Conservation (phyloP, 1,140 invertebrate genomes). For the Bombus impatiens region DNA sequence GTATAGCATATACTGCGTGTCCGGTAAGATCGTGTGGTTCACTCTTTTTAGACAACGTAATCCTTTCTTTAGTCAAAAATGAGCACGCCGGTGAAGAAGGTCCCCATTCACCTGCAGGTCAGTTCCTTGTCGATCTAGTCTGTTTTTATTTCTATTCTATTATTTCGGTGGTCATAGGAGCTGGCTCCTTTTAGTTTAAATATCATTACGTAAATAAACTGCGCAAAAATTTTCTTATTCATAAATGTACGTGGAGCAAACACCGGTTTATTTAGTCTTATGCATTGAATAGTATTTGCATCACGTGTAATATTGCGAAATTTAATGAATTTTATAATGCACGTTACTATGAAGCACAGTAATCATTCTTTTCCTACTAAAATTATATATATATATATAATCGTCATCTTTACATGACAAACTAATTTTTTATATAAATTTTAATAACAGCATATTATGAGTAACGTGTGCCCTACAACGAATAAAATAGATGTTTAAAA, state of each 20-base stretch:
- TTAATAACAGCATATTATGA: too few species aligned
- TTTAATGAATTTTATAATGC: not conserved
- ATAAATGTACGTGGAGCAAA: not conserved
- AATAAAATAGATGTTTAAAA: not conserved
- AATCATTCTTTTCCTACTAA: not conserved
- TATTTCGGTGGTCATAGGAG: not conserved
- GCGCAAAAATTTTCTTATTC: not conserved
- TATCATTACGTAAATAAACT: constrained; percentile 2
- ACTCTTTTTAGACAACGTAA: not conserved
- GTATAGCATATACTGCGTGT: not conserved
- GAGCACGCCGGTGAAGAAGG: constrained; percentile 92
- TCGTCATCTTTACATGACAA: too few species aligned
- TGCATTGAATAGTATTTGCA: not conserved
- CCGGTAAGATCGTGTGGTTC: not conserved
- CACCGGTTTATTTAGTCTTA: constrained; percentile 18
- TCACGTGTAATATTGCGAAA: not conserved
- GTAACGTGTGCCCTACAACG: too few species aligned
- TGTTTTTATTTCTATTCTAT: constrained; percentile 1
- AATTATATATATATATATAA: not conserved
- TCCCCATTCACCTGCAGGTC: constrained; percentile 96
- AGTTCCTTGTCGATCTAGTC: constrained; percentile 68
- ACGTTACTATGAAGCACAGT: not conserved
- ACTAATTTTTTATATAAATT: not conserved
- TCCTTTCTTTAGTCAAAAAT: constrained; percentile 67
- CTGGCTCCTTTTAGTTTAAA: not conserved